Evolutionary conservation across 2,113 vertebrate genomes (phyloP).

Genomic region (Nansenia antarctica): DNA sequence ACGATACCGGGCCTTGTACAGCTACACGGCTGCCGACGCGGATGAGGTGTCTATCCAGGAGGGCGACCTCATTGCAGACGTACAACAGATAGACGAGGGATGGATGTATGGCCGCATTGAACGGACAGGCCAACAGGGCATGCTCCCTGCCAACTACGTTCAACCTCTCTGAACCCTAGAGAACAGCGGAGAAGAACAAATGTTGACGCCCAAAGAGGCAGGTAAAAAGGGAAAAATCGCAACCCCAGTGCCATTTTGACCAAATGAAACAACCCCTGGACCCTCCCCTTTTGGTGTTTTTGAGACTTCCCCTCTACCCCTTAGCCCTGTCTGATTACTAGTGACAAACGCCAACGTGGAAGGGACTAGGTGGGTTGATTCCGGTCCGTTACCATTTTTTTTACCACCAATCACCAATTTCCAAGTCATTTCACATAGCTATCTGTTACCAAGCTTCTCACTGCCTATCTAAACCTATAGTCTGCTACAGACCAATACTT

Average conservation of each 20-base stretch:
- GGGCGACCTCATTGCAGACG: conserved; percentile 88
- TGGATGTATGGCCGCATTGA: conserved; percentile 97
- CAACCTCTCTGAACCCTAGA: conserved; percentile 77
- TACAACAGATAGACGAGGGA: conserved; percentile 93
- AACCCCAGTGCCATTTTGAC: conserved; percentile 12
- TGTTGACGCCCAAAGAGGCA: conserved; percentile 7
- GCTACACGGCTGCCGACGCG: conserved; percentile 87
- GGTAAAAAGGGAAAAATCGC: neutral
- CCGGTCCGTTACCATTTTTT: conserved; percentile 1
- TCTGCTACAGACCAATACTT: neutral
- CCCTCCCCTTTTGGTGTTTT: no score
- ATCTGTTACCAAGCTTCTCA: neutral
- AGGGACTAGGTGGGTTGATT: no score
- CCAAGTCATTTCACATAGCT: neutral
- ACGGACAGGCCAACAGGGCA: conserved; percentile 90
- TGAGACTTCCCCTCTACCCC: no score
- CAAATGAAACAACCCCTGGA: no score
- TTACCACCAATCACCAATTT: neutral
- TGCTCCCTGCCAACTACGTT: conserved; percentile 95
- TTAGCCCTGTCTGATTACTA: no score
- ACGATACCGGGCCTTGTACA: conserved; percentile 88
- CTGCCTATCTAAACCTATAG: neutral
- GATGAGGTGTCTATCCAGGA: conserved; percentile 95
- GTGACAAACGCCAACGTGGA: no score
- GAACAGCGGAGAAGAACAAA: neutral